Evolutionary conservation across 2,888 invertebrate species (phyloP).

Genomic region (Amphipyra tragopoginis): DNA sequence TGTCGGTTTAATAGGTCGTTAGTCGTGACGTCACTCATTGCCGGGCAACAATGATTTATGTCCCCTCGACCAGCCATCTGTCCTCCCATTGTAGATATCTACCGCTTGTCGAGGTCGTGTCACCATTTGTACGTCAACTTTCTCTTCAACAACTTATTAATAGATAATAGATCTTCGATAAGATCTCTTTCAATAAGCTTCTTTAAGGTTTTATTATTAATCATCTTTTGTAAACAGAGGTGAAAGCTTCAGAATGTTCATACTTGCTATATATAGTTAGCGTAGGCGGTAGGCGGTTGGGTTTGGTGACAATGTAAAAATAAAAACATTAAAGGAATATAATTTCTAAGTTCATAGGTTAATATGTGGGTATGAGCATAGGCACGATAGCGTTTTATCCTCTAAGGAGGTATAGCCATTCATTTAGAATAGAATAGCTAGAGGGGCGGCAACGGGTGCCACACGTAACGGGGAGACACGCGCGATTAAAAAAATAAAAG

Average conservation of each 20-base stretch:
- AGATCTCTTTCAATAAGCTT: conserved; percentile 14
- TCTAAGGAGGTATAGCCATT: no score
- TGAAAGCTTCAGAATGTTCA: neutral
- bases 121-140: conserved; percentile 53
- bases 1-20: conserved; percentile 68
- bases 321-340: no score
- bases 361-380: no score
- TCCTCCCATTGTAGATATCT: conserved; percentile 47
- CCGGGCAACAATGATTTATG: conserved; percentile 69
- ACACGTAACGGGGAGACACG: no score
- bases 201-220: conserved; percentile 9
- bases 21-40: conserved; percentile 62
- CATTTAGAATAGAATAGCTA: no score
- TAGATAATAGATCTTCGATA: conserved; percentile 57
- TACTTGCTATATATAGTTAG: no score
- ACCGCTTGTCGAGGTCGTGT: conserved; percentile 60
- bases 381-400: no score
- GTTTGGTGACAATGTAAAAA: no score
- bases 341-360: no score
- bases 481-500: no score
- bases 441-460: no score
- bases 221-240: conserved; percentile 3
- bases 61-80: conserved; percentile 48
- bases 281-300: no score
- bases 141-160: conserved; percentile 39